These are phyloP conservation scores for Bembecia ichneumoniformis DNA, from an alignment of 2,888 invertebrate species.

Conservation along the genomic window DNA sequence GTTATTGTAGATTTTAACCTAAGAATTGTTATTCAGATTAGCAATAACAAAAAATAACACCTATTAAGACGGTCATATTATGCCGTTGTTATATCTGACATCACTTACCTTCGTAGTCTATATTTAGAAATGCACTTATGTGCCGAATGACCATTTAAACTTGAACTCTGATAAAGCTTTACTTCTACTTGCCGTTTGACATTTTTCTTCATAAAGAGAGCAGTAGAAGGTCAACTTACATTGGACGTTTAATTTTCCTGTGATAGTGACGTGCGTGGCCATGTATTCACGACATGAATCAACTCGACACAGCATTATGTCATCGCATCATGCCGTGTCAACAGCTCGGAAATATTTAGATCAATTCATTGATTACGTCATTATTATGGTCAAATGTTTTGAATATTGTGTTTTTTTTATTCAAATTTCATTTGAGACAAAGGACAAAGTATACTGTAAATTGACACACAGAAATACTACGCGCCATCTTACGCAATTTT, in stretches of 20 bases:
- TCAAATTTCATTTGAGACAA: too few relatives aligned
- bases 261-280: slow-evolving; percentile 47
- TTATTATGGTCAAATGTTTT: background rate
- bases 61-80: background rate
- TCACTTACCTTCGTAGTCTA: slow-evolving; percentile 40
- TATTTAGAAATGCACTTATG: slow-evolving; percentile 56
- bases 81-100: slow-evolving; percentile 27
- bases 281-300: slow-evolving; percentile 29
- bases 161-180: slow-evolving; percentile 20
- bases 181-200: background rate
- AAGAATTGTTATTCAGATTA: too few relatives aligned
- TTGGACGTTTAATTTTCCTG: slow-evolving; percentile 6
- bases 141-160: slow-evolving; percentile 16
- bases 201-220: background rate
- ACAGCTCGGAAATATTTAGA: slow-evolving; percentile 26
- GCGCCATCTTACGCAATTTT: too few relatives aligned
- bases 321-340: slow-evolving; percentile 7
- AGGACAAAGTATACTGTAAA: too few relatives aligned
- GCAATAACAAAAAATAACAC: too few relatives aligned
- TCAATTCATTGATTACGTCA: slow-evolving; percentile 10
- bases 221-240: slow-evolving; percentile 21
- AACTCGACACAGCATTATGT: slow-evolving; percentile 7
- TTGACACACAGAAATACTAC: too few relatives aligned
- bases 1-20: too few relatives aligned
- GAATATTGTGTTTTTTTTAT: too few relatives aligned